Conservation (phyloP, 2,888 invertebrate genomes). For the Eledone cirrhosa region DNA sequence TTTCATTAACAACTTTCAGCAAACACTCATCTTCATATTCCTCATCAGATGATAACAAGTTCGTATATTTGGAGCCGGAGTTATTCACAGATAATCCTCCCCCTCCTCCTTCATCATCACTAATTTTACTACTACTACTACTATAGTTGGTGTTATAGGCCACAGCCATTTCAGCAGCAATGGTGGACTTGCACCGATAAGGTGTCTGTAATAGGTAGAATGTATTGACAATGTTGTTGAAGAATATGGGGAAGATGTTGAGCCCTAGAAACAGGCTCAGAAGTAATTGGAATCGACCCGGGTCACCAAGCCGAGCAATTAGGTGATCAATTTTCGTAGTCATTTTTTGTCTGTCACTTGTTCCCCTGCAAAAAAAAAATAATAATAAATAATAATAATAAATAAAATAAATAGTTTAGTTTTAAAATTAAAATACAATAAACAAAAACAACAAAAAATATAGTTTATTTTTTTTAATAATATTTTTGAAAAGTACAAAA, state of each 20-base stretch:
- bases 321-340: slow-evolving; percentile 44
- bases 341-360: slow-evolving; percentile 32
- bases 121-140: slow-evolving; percentile 1
- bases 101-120: neutral
- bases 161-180: slow-evolving; percentile 4
- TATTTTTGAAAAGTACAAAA: too few species aligned
- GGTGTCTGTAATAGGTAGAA: slow-evolving; percentile 49
- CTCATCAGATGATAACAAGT: neutral
- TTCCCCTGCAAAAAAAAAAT: neutral
- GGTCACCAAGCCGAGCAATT: slow-evolving; percentile 47
- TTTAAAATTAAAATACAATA: too few species aligned
- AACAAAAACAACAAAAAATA: too few species aligned
- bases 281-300: slow-evolving; percentile 51
- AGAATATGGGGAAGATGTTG: slow-evolving; percentile 55
- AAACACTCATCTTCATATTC: slow-evolving; percentile 24
- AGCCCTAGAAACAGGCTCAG: slow-evolving; percentile 52
- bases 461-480: too few species aligned
- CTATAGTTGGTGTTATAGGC: neutral
- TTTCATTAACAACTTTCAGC: neutral
- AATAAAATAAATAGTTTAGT: neutral
- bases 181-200: slow-evolving; percentile 40
- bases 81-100: too few species aligned
- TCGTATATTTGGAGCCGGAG: too few species aligned
- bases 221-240: slow-evolving; percentile 61
- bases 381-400: neutral